Percentiles rank a stretch among this genome's conserved stretches.
These are phyloP conservation scores for Meliscaeva auricollis DNA, from an alignment of 2,888 invertebrate species.

Conservation along the genomic window DNA sequence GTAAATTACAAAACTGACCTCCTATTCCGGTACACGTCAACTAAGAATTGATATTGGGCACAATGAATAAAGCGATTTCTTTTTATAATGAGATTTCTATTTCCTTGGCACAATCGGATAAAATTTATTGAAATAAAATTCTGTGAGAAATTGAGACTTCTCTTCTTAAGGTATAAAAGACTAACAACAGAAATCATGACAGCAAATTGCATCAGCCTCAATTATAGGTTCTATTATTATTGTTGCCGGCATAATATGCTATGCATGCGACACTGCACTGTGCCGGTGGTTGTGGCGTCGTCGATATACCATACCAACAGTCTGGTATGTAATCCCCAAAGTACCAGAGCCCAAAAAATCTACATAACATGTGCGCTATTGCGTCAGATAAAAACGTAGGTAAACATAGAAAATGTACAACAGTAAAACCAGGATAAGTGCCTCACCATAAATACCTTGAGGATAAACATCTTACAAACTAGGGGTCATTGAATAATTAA, in stretches of 20 bases:
- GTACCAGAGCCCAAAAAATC: slow-evolving; percentile 33
- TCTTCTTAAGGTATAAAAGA: slow-evolving; percentile 18
- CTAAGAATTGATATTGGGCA: slow-evolving; percentile 30
- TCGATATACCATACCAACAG: not conserved
- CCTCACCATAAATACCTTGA: too few relatives aligned
- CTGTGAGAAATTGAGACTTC: slow-evolving; percentile 28
- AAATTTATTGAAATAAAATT: slow-evolving; percentile 15
- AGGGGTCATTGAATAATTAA: too few relatives aligned
- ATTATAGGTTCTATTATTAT: not conserved
- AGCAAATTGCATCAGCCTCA: slow-evolving; percentile 64
- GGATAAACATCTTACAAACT: too few relatives aligned
- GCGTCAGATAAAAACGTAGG: slow-evolving; percentile 5
- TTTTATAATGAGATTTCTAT: slow-evolving; percentile 30
- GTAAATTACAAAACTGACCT: not conserved
- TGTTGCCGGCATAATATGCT: not conserved
- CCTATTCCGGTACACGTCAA: slow-evolving; percentile 40
- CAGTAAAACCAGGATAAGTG: too few relatives aligned
- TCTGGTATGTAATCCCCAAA: not conserved
- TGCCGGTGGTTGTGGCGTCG: not conserved
- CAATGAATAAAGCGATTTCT: slow-evolving; percentile 34
- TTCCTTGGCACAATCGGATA: slow-evolving; percentile 36
- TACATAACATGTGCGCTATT: slow-evolving; percentile 20
- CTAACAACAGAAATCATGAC: slow-evolving; percentile 49
- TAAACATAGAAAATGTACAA: not conserved
- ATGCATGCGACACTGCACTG: too few relatives aligned